phyloP scores from a whole-genome alignment of 2,113 vertebrate species.

The Malurus melanocephalus region DNA sequence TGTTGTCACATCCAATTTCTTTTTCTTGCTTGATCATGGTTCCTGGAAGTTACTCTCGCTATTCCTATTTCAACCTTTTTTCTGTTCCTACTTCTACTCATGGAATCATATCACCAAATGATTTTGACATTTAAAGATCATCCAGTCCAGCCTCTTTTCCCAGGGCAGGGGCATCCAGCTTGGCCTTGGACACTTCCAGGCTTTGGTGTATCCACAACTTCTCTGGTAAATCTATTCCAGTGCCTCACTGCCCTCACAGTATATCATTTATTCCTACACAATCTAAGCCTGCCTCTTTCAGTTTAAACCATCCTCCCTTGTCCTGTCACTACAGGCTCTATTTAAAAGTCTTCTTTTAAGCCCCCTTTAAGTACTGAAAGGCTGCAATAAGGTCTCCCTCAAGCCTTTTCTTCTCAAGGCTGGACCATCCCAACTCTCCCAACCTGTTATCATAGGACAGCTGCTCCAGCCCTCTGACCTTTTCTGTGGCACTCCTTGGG shows the following conservation, averaged over 20 bases:
- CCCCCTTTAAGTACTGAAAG: not conserved
- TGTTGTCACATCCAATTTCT: not conserved
- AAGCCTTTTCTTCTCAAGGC: not conserved
- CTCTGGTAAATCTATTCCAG: not conserved
- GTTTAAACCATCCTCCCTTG: not conserved
- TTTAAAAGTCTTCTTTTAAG: not conserved
- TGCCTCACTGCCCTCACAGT: not conserved
- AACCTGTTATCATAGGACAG: accelerated
- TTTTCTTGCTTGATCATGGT: not conserved
- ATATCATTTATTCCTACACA: not conserved
- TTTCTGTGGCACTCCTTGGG: not conserved
- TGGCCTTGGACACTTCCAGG: not conserved
- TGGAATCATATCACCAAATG: not conserved
- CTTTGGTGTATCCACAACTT: not conserved
- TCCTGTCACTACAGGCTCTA: not conserved
- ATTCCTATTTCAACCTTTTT: not conserved
- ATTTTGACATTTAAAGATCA: not conserved
- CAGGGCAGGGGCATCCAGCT: not conserved
- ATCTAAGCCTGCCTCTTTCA: not conserved
- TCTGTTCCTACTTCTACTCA: not conserved
- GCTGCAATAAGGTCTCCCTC: accelerated
- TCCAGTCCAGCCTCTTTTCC: not conserved
- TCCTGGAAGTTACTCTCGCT: not conserved
- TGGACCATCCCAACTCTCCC: not conserved
- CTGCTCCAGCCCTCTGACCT: not conserved